Percentiles rank a stretch among this genome's conserved stretches.
Evolutionary conservation across 2,797 vertebrate genomes (phyloP).

Genomic region (Furcifer pardalis): DNA sequence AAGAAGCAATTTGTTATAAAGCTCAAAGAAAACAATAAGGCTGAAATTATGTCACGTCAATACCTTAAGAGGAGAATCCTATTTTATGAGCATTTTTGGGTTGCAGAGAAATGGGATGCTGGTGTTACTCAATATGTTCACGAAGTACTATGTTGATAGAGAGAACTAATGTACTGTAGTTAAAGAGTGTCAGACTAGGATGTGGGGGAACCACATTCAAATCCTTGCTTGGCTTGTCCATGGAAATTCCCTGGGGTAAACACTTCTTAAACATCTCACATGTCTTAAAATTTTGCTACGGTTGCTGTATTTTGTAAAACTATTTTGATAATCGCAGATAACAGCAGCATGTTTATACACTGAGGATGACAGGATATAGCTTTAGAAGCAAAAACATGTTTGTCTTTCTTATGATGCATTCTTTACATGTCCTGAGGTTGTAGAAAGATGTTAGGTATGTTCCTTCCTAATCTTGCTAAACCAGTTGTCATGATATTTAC

Average conservation of each 20-base stretch:
- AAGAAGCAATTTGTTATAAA: not conserved
- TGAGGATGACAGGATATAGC: not conserved
- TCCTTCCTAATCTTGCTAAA: not conserved
- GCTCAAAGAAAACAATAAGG: not conserved
- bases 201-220: too few species aligned
- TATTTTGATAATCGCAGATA: too few species aligned
- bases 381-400: not conserved
- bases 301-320: too few species aligned
- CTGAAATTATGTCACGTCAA: not conserved
- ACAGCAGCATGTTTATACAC: too few species aligned
- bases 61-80: not conserved
- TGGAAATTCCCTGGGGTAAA: too few species aligned
- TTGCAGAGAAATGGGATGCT: not conserved
- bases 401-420: not conserved
- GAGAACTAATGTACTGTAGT: too few species aligned
- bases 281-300: too few species aligned
- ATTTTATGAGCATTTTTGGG: not conserved
- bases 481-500: too few species aligned
- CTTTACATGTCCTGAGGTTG: not conserved
- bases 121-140: not conserved
- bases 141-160: not conserved
- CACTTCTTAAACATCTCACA: too few species aligned
- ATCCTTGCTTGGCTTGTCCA: too few species aligned
- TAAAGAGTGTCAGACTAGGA: too few species aligned
- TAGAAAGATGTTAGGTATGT: not conserved